Percentiles rank a stretch among this genome's conserved stretches.
These are phyloP conservation scores for Quadroppia sp. DNA, from an alignment of 2,888 invertebrate genomes.

Conservation along the genomic window DNA sequence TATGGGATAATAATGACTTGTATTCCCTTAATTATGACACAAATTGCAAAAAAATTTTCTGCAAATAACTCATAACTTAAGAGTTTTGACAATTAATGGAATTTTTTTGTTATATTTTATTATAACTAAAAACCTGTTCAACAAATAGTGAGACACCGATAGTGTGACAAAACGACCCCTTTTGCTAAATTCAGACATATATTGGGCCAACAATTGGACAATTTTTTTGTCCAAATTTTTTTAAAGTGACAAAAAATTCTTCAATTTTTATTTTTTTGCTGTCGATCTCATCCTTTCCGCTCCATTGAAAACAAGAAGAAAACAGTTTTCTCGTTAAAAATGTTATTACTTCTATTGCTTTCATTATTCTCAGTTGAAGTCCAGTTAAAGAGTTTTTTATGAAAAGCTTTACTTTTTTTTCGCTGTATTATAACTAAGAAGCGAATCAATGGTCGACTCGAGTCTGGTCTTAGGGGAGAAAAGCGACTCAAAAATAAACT, in stretches of 20 bases:
- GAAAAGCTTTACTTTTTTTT: neutral
- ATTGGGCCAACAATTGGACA: neutral
- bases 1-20: neutral
- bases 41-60: neutral
- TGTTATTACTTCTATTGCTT: conserved; percentile 24
- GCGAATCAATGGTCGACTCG: conserved; percentile 14
- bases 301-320: conserved; percentile 34
- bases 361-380: conserved; percentile 1
- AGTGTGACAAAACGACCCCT: too few species aligned
- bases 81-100: neutral
- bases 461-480: conserved; percentile 13
- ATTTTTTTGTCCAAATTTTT: neutral
- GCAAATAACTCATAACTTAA: neutral
- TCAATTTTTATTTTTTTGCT: neutral
- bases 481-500: neutral
- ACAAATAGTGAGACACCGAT: conserved; percentile 23
- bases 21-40: conserved; percentile 27
- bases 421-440: conserved; percentile 21
- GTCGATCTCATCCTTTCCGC: conserved; percentile 33
- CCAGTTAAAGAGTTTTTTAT: conserved; percentile 34
- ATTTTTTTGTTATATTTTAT: neutral
- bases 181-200: neutral
- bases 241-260: neutral
- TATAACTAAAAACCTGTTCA: conserved; percentile 23
- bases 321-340: conserved; percentile 33